Evolutionary conservation across 2,888 invertebrate species (phyloP), one percentile per base, ranked within the genome.

Genomic region (Meandrusa payeni): DNA sequence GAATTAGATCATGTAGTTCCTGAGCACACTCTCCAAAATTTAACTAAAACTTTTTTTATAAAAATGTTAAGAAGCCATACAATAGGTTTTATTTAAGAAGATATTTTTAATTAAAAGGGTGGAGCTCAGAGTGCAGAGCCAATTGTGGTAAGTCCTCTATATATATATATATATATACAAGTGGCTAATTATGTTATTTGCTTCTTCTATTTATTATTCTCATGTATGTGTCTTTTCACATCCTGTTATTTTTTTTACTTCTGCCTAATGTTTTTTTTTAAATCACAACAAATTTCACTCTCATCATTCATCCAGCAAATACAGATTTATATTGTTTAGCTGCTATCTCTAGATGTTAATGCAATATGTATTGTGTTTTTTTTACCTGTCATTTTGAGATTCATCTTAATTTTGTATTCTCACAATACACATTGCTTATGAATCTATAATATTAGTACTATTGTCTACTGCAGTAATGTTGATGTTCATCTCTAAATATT

Each of bases 111-210:
- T 85, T 67, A 67, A 77, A 92, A 93, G 93, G 89, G 92, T 91
- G 93, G 92, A 90, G 92, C 93, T 90, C 92, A 91, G 90, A 92
- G 94, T 91, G 94, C 95, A 91, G 96, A 96, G 91, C 97, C 96
- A 80, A 96, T 97, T 87, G 95, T 97, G 94, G 97, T 97, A 95
- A 96, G 96, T 95, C 61, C 6, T 5, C 20, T 15, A 61, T 60
- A 44, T 47, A 50, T 57, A 27, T 15, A 61, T 60, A 44, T 47
- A 50, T 57, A 54, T 52, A 64, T 59, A 60, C 44, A 54, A 51
- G 54, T 54, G 50, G 57, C 59, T 66, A 62, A 50, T 55, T 61
- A 53, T 57, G 59, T 57, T 52, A 61, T 62, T n/a, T 64, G 67
- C 70, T 61, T 50, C 70, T 61, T 50, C 32, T 32, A 38, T 52